Evolutionary conservation across 2,888 invertebrate genomes (phyloP).

Genomic region (Tanypteryx hageni): DNA sequence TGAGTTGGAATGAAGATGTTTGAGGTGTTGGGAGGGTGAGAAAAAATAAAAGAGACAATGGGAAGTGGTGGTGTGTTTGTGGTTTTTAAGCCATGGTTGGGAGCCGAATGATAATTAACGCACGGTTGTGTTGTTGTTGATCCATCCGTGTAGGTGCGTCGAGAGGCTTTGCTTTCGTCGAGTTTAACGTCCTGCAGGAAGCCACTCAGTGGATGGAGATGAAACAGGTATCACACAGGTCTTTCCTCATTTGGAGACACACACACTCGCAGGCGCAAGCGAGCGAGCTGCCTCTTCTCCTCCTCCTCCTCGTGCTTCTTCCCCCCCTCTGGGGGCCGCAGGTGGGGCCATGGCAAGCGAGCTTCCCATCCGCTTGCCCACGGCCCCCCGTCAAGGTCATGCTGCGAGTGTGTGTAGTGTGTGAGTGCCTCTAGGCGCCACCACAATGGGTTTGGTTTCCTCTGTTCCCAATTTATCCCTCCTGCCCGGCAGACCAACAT

Average conservation of each 20-base stretch:
- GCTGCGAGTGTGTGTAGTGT: constrained; percentile 47
- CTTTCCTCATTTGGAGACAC: constrained; percentile 60
- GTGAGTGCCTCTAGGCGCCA: constrained; percentile 55
- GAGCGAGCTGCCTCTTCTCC: constrained; percentile 43
- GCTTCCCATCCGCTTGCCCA: constrained; percentile 49
- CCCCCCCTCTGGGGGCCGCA: constrained; percentile 32
- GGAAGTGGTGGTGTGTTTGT: constrained; percentile 46
- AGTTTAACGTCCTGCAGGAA: constrained; percentile 92
- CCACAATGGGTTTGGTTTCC: constrained; percentile 61
- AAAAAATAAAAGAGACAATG: constrained; percentile 28
- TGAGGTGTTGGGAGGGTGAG: constrained; percentile 42
- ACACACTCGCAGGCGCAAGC: constrained; percentile 51
- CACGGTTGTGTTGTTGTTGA: constrained; percentile 67
- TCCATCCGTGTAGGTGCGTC: constrained; percentile 84
- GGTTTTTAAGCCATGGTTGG: constrained; percentile 57
- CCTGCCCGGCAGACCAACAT: constrained; percentile 50
- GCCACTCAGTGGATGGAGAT: constrained; percentile 94
- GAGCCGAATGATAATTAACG: constrained; percentile 64
- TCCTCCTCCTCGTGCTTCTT: constrained; percentile 21
- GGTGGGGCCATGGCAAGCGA: constrained; percentile 57
- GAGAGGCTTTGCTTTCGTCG: constrained; percentile 94
- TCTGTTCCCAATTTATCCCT: constrained; percentile 33
- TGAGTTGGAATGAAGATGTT: constrained; percentile 60
- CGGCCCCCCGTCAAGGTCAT: constrained; percentile 53
- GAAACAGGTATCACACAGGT: constrained; percentile 83